These are phyloP conservation scores for Mycetomoellerius zeteki DNA, from an alignment of 1,140 invertebrate species.

Conservation along the genomic window DNA sequence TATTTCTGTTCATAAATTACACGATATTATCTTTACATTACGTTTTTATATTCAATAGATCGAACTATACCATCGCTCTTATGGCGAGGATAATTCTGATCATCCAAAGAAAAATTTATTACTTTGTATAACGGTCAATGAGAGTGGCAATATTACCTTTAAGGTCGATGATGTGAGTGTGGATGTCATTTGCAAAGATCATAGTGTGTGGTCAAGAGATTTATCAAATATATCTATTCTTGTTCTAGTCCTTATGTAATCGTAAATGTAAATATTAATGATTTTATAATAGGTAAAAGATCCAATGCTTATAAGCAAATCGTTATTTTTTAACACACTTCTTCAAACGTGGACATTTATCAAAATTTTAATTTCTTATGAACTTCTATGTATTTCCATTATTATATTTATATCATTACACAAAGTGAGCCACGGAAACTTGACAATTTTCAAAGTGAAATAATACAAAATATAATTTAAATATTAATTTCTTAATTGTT, in stretches of 20 bases:
- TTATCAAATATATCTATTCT: conserved; percentile 26
- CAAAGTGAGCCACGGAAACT: too few species aligned
- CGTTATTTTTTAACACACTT: background rate
- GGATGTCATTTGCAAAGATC: conserved; percentile 34
- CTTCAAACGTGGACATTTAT: background rate
- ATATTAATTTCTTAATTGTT: too few species aligned
- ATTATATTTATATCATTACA: too few species aligned
- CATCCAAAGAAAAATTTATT: background rate
- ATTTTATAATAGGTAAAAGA: background rate
- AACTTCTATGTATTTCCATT: too few species aligned
- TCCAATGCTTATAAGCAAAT: background rate
- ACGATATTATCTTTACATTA: background rate
- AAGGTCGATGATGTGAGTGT: background rate
- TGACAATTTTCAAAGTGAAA: too few species aligned
- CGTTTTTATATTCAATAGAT: background rate
- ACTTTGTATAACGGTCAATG: background rate
- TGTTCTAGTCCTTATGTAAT: conserved; percentile 21
- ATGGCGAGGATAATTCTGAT: background rate
- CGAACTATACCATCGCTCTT: background rate
- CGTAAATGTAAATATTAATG: background rate
- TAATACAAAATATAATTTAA: too few species aligned
- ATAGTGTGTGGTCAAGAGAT: background rate
- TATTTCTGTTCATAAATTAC: background rate
- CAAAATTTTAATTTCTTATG: background rate
- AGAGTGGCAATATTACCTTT: background rate